Evolutionary conservation across 2,113 vertebrate genomes (phyloP), one percentile per base, ranked within the genome.

Genomic region (Pontoporia blainvillei): DNA sequence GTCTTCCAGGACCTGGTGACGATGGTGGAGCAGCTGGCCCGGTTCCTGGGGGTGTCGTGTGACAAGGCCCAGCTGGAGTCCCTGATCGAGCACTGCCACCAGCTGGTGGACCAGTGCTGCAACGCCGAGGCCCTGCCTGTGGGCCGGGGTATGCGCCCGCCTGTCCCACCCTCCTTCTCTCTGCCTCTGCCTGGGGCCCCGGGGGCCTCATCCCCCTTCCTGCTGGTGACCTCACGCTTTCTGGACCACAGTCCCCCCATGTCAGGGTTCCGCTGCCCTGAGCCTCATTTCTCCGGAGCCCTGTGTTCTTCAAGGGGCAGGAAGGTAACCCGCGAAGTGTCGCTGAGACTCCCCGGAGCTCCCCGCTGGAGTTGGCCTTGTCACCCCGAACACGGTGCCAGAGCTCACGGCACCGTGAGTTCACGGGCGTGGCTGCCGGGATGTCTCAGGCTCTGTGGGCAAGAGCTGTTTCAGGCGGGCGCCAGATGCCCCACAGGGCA

Each of bases 41-140:
- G 99, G 13, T 99, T 99, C 97, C 98, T 99, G 90, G 99, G 99
- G 8, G 99, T 99, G 91, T 98, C 99, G 9, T 99, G 99, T n/a
- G 99, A 99, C 98, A 99, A 99, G 98, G 98, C 99, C 67, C 99
- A 99, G 98, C 91, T 99, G 98, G 99, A 99, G 97, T 97, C 98
- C 71, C 98, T 99, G 98, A 99, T 98, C 59, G 99, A 99, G 96
- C 99, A 99, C 98, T 99, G 99, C 97, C 99, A 99, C 97, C 99
- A 99, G 92, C 99, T 99, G 78, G 99, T 99, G 3, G 99, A 99
- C 96, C 99, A 99, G 97, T 99, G 99, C 98, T 99, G 99, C 97
- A 99, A 99, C 62, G 99, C 99, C 0, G 99, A 99, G 98, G 99
- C 99, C 2, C 99, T 99, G 97, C 99, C 99, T 0, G 98, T 99